Evolutionary conservation across 2,797 vertebrate species (phyloP).

Genomic region (Erpetoichthys calabaricus): DNA sequence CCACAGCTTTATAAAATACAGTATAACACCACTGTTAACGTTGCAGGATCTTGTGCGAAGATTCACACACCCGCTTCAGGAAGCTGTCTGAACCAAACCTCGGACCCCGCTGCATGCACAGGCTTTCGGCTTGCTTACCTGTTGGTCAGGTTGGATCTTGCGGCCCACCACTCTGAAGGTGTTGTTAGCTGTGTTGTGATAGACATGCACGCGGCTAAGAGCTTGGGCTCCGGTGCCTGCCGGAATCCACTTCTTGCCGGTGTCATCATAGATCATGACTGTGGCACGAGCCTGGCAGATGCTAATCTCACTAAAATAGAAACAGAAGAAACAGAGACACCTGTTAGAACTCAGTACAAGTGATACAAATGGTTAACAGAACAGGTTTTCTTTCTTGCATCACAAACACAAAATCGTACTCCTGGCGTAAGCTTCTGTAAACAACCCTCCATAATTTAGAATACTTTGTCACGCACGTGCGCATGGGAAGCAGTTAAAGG

Average conservation of each 20-base stretch:
- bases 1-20: too few species aligned
- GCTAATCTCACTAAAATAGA: slow-evolving; percentile 56
- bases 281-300: slow-evolving; percentile 77
- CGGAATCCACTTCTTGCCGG: slow-evolving; percentile 73
- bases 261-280: slow-evolving; percentile 82
- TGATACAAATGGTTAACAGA: too few species aligned
- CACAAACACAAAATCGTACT: too few species aligned
- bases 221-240: slow-evolving; percentile 60
- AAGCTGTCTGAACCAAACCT: too few species aligned
- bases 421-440: background rate
- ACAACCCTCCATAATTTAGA: background rate
- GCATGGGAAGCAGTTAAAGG: too few species aligned
- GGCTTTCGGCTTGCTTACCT: slow-evolving; percentile 41
- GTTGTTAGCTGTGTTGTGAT: slow-evolving; percentile 65
- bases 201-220: slow-evolving; percentile 83
- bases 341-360: background rate
- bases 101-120: too few species aligned
- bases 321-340: background rate
- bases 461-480: too few species aligned
- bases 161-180: slow-evolving; percentile 79
- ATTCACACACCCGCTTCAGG: too few species aligned
- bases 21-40: too few species aligned
- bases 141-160: slow-evolving; percentile 78
- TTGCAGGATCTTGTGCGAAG: too few species aligned
- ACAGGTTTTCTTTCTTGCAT: background rate